phyloP scores from a whole-genome alignment of 2,113 vertebrate species.

The Rhea pennata region DNA sequence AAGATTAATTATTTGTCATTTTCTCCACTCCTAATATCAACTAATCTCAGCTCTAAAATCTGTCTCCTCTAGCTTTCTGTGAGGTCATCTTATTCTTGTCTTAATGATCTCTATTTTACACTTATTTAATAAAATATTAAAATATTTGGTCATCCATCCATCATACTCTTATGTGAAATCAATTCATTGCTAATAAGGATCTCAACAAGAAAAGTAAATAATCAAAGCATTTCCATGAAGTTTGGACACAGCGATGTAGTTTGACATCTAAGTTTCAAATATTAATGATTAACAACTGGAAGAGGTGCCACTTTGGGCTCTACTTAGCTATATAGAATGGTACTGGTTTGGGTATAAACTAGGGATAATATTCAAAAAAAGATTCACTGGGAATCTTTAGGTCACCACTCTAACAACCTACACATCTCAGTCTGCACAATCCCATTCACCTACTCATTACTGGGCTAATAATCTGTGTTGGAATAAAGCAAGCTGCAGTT shows the following conservation, averaged over 20 bases:
- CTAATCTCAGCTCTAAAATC: background rate
- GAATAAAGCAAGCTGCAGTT: background rate
- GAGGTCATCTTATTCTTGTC: background rate
- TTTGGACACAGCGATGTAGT: background rate
- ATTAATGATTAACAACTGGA: background rate
- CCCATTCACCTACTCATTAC: background rate
- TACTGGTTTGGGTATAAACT: background rate
- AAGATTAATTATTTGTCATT: background rate
- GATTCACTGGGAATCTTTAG: background rate
- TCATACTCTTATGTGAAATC: background rate
- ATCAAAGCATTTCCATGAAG: background rate
- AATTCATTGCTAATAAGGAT: background rate
- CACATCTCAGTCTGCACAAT: background rate
- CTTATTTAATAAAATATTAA: background rate
- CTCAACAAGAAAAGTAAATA: background rate
- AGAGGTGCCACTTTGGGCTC: background rate
- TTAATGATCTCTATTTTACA: background rate
- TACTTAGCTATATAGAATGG: background rate
- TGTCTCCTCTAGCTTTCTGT: background rate
- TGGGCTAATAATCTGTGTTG: background rate
- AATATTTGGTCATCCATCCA: background rate
- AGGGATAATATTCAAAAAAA: background rate
- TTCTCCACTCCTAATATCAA: background rate
- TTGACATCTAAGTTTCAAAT: background rate
- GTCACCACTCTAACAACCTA: background rate